These are phyloP conservation scores for Choristoneura rosaceana DNA, from an alignment of 2,888 invertebrate genomes.

Conservation along the genomic window DNA sequence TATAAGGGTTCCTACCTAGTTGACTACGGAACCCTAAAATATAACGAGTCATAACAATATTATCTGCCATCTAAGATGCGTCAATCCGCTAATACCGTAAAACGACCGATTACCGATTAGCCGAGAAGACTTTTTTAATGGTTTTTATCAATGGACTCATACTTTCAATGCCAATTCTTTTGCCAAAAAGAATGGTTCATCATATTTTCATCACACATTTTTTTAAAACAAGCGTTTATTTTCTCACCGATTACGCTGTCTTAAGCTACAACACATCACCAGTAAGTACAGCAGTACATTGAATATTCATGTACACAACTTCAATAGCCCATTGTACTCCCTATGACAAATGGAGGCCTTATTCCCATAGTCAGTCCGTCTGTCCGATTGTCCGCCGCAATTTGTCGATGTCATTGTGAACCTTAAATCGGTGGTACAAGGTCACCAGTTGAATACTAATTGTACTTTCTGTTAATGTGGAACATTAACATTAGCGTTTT, in stretches of 20 bases:
- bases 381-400: conserved; percentile 62
- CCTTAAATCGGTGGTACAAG: conserved; percentile 48
- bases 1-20: too few species aligned
- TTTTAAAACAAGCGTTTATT: not conserved
- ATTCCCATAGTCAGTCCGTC: conserved; percentile 64
- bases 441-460: conserved; percentile 45
- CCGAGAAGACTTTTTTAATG: too few species aligned
- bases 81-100: too few species aligned
- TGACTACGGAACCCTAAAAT: too few species aligned
- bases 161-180: too few species aligned
- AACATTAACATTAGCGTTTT: conserved; percentile 26
- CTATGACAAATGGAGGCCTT: conserved; percentile 71
- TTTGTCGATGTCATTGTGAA: conserved; percentile 51
- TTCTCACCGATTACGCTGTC: not conserved
- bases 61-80: too few species aligned
- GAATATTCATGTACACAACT: conserved; percentile 62
- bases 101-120: too few species aligned
- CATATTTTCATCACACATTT: too few species aligned
- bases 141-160: too few species aligned
- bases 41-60: too few species aligned
- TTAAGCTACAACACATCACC: conserved; percentile 6
- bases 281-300: conserved; percentile 44
- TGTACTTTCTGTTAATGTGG: conserved; percentile 30
- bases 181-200: too few species aligned
- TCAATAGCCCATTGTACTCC: conserved; percentile 69